phyloP scores from a whole-genome alignment of 2,888 invertebrate species.

The Corbicula japonica region DNA sequence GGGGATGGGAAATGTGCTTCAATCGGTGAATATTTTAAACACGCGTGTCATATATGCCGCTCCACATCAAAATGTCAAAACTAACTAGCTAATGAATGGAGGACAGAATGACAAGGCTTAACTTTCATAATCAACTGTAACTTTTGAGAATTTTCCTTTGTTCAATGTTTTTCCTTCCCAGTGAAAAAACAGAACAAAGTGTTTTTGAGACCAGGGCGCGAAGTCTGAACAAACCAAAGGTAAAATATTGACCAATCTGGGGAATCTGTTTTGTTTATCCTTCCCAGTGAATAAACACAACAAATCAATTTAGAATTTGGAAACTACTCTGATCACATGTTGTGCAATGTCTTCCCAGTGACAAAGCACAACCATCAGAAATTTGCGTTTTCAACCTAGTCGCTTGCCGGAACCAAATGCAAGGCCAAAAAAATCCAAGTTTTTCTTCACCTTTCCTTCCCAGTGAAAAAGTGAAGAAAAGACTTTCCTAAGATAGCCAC shows the following conservation, averaged over 20 bases:
- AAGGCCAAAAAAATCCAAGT: slow-evolving; percentile 32
- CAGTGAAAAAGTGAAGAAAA: slow-evolving; percentile 68
- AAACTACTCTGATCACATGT: slow-evolving; percentile 33
- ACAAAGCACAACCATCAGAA: slow-evolving; percentile 57
- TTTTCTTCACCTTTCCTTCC: slow-evolving; percentile 68
- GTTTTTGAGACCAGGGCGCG: slow-evolving; percentile 64
- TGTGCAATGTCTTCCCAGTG: slow-evolving; percentile 66
- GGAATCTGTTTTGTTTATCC: slow-evolving; percentile 64
- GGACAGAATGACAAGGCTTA: slow-evolving; percentile 64
- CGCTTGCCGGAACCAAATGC: slow-evolving; percentile 49
- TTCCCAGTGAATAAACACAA: slow-evolving; percentile 71
- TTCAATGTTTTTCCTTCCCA: slow-evolving; percentile 69
- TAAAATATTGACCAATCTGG: slow-evolving; percentile 33
- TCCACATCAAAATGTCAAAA: slow-evolving; percentile 44
- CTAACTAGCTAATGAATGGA: slow-evolving; percentile 61
- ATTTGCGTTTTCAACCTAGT: slow-evolving; percentile 55
- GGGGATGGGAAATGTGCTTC: slow-evolving; percentile 26
- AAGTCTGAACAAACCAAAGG: slow-evolving; percentile 51
- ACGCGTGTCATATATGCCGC: slow-evolving; percentile 63
- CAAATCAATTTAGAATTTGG: slow-evolving; percentile 53
- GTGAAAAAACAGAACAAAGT: slow-evolving; percentile 71
- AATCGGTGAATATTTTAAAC: slow-evolving; percentile 26
- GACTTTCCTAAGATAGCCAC: slow-evolving; percentile 55
- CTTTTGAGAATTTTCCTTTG: slow-evolving; percentile 51
- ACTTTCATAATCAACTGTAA: background rate